These are phyloP conservation scores for Echinarachnius parma DNA, from an alignment of 53 echinoderm and acorn worm genomes.

Conservation along the genomic window DNA sequence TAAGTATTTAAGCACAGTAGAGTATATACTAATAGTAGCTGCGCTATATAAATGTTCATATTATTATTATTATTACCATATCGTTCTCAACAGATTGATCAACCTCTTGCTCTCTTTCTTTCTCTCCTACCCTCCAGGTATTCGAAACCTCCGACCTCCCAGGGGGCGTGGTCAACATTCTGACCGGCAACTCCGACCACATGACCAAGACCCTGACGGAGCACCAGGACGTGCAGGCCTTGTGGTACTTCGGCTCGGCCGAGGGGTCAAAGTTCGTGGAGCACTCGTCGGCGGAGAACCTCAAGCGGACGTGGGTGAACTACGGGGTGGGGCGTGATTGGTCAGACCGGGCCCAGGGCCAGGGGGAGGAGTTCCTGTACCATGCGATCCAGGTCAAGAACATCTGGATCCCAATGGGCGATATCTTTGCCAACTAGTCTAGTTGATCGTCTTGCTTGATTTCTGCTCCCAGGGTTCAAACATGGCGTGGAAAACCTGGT, in stretches of 20 bases:
- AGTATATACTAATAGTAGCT: too few relatives aligned
- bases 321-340: slow-evolving; percentile 85
- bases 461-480: too few relatives aligned
- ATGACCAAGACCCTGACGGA: slow-evolving; percentile 87
- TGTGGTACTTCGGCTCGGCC: slow-evolving; percentile 96
- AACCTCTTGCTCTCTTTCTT: too few relatives aligned
- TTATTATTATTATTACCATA: too few relatives aligned
- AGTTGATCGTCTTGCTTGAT: too few relatives aligned
- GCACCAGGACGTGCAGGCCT: slow-evolving; percentile 92
- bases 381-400: slow-evolving; percentile 89
- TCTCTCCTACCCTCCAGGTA: slow-evolving; percentile 51
- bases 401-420: slow-evolving; percentile 99
- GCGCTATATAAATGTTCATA: too few relatives aligned
- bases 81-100: too few relatives aligned
- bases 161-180: slow-evolving; percentile 96
- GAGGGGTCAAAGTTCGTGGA: slow-evolving; percentile 97
- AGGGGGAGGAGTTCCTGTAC: slow-evolving; percentile 96
- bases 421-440: slow-evolving; percentile 94
- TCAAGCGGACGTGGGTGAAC: slow-evolving; percentile 98
- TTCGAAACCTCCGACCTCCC: slow-evolving; percentile 99
- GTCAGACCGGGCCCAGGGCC: slow-evolving; percentile 72
- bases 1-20: too few relatives aligned
- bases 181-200: slow-evolving; percentile 82
- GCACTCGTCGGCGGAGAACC: slow-evolving; percentile 79
- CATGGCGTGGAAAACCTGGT: too few relatives aligned